These are phyloP conservation scores for Spermophilus dauricus DNA, from an alignment of 2,113 vertebrate species.

Conservation along the genomic window DNA sequence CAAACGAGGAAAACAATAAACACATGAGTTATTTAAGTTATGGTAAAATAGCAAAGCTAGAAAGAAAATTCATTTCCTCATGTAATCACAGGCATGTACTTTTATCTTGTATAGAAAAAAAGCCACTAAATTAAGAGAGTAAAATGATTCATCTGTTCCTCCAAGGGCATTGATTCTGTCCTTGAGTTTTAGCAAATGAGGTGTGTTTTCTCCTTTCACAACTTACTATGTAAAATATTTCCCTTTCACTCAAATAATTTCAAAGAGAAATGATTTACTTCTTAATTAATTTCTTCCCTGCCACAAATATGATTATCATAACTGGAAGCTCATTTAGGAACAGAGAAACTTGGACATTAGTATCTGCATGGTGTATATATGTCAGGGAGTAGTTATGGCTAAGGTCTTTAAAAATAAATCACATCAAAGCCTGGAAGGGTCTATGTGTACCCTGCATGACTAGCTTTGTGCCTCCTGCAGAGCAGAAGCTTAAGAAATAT, in stretches of 20 bases:
- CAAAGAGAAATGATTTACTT: background rate
- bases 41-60: background rate
- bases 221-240: constrained; percentile 10
- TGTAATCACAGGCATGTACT: background rate
- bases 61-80: background rate
- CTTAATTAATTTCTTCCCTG: constrained; percentile 40
- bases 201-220: background rate
- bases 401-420: background rate
- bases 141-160: background rate
- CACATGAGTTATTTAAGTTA: background rate
- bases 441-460: too few relatives aligned
- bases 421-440: background rate
- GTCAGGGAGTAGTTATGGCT: background rate
- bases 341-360: too few relatives aligned
- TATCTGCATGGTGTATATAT: too few relatives aligned
- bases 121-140: constrained; percentile 13
- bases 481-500: background rate
- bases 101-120: background rate
- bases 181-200: constrained; percentile 46
- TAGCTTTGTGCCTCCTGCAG: background rate
- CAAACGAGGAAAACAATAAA: background rate
- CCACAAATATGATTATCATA: background rate
- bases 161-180: constrained; percentile 10
- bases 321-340: background rate
- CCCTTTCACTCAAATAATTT: constrained; percentile 43